A percentile compares a stretch with the other conserved stretches of the same genome.
phyloP scores from a whole-genome alignment of 2,113 vertebrate species.

The Guaruba guarouba region DNA sequence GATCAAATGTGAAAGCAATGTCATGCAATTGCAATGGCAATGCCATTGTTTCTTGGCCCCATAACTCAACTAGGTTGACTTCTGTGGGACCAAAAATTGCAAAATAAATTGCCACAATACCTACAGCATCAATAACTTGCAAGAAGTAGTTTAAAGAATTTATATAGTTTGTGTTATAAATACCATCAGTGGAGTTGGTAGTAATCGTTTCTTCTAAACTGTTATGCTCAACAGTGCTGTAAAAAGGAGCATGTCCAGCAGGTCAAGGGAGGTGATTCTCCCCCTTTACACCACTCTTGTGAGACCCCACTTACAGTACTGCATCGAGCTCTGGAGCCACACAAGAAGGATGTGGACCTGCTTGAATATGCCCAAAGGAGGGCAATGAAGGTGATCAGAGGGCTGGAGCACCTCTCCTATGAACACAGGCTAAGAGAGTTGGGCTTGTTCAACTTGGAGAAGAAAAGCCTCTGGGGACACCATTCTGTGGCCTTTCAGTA shows the following conservation, averaged over 20 bases:
- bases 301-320: background rate
- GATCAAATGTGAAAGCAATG: background rate
- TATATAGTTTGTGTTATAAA: background rate
- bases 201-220: background rate
- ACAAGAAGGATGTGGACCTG: background rate
- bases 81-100: background rate
- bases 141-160: background rate
- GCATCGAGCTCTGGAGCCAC: background rate
- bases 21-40: background rate
- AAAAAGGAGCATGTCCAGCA: background rate
- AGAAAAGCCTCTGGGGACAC: background rate
- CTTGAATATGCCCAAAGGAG: background rate
- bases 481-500: background rate
- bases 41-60: background rate
- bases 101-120: background rate
- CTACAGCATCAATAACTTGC: background rate
- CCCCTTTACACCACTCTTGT: accelerated
- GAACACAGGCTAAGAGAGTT: background rate
- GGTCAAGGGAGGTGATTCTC: background rate
- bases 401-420: background rate
- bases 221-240: background rate
- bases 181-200: background rate
- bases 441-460: background rate
- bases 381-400: accelerated
- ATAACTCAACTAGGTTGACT: background rate